Evolutionary conservation across 2,888 invertebrate genomes (phyloP), one percentile per base, ranked within the genome.

Genomic region (Torymus aiolomorphi): DNA sequence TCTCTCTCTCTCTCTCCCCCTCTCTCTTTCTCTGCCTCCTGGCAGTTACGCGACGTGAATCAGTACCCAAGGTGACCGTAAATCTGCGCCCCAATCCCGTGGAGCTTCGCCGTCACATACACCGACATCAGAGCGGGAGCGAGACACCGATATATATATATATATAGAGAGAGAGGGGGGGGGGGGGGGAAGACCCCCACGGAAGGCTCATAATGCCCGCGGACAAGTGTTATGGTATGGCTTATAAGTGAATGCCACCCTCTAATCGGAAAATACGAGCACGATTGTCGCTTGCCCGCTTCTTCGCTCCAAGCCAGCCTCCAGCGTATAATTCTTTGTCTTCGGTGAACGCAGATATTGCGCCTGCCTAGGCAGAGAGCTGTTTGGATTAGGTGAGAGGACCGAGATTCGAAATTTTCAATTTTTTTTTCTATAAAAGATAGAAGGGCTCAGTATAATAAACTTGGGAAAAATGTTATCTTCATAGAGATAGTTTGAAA

Each of bases 201-300:
- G 77, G 67, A 86, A 85, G 86, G 84, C 86, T 88, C 89, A 88
- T 89, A 90, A 90, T 87, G 88, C 86, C 85, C 83, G 87, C 86
- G 88, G 87, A 90, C 90, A 90, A 90, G 90, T 90, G 90, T 90
- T 89, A 90, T 89, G 88, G 88, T 88, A 89, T 87, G 88, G 89
- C 88, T 89, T 89, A 89, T 90, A 90, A 90, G 90, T 90, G 90
- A 90, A 90, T 90, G 90, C 89, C 88, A 88, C 87, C 88, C 89
- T 88, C 90, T 90, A 90, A 90, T 90, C 89, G 88, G 88, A 88
- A 90, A 90, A 90, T 90, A 90, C 89, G 90, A 87, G 88, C 89
- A 83, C 89, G 88, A 89, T 89, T 89, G 89, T 88, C 86, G 87
- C 84, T 51, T 1, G 20, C 62, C 12, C 52, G 62, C 42, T 62